These are phyloP conservation scores for Pseudomyrmex sp. DNA, from an alignment of 1,140 invertebrate species.

Conservation along the genomic window DNA sequence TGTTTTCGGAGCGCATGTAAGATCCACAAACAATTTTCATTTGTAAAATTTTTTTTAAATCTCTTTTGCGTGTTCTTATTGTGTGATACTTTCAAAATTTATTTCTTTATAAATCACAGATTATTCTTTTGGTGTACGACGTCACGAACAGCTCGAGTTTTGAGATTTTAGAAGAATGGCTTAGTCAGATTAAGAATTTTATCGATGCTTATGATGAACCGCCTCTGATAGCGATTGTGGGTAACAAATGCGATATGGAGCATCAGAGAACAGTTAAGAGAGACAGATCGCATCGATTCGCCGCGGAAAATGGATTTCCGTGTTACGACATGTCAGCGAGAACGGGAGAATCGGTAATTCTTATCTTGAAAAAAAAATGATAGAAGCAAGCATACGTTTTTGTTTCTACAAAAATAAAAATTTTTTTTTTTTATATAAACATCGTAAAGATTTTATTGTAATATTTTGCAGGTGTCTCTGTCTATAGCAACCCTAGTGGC, in stretches of 20 bases:
- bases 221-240: constrained; percentile 91
- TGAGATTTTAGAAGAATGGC: constrained; percentile 91
- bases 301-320: constrained; percentile 90
- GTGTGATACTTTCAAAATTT: background rate
- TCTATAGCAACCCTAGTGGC: constrained; percentile 89
- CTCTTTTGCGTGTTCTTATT: background rate
- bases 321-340: constrained; percentile 93
- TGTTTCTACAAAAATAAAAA: background rate
- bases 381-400: background rate
- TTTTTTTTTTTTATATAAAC: background rate
- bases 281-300: constrained; percentile 92
- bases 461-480: constrained; percentile 85
- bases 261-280: constrained; percentile 92
- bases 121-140: constrained; percentile 94
- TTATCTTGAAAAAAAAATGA: background rate
- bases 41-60: background rate
- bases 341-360: constrained; percentile 94
- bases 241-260: constrained; percentile 96
- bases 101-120: constrained; percentile 84
- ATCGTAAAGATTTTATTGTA: too few relatives aligned
- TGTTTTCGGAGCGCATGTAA: constrained; percentile 92
- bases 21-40: constrained; percentile 41
- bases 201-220: constrained; percentile 84
- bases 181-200: constrained; percentile 88
- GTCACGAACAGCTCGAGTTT: constrained; percentile 94